Conservation (phyloP, 2,888 invertebrate genomes). For the Himalopsyche anomala region DNA sequence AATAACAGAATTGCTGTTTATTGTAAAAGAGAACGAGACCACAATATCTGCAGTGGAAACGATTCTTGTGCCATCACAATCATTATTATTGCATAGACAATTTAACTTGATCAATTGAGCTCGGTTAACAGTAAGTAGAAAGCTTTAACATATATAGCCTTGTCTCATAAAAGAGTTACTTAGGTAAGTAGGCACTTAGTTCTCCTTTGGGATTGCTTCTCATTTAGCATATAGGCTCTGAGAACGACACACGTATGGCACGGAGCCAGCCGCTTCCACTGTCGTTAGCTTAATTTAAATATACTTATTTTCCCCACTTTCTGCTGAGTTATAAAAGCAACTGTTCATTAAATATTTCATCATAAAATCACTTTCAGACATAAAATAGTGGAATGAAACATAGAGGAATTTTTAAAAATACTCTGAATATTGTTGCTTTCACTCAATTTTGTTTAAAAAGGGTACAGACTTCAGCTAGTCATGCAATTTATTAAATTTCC, state of each 20-base stretch:
- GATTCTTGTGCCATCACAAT: neutral
- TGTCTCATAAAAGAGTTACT: constrained; percentile 26
- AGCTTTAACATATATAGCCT: neutral
- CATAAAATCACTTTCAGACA: neutral
- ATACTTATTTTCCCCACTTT: neutral
- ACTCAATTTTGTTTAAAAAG: too few species aligned
- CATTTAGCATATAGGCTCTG: constrained; percentile 25
- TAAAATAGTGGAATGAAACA: too few species aligned
- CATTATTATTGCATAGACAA: neutral
- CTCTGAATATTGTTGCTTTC: too few species aligned
- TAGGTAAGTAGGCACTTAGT: constrained; percentile 26
- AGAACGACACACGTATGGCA: constrained; percentile 7
- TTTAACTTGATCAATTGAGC: neutral
- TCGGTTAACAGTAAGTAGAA: neutral
- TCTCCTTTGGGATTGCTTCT: constrained; percentile 1
- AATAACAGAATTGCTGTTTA: too few species aligned
- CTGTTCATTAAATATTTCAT: neutral
- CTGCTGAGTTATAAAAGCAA: neutral
- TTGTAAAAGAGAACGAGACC: too few species aligned
- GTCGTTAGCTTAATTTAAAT: neutral
- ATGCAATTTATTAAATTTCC: too few species aligned
- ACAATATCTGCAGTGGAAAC: too few species aligned
- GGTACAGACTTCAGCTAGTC: too few species aligned
- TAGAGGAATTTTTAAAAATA: too few species aligned
- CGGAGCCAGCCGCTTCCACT: neutral